A percentile compares a stretch with the other conserved stretches of the same genome.
Evolutionary conservation across 1,140 invertebrate species (phyloP).

Genomic region (Drosophila arawakana): DNA sequence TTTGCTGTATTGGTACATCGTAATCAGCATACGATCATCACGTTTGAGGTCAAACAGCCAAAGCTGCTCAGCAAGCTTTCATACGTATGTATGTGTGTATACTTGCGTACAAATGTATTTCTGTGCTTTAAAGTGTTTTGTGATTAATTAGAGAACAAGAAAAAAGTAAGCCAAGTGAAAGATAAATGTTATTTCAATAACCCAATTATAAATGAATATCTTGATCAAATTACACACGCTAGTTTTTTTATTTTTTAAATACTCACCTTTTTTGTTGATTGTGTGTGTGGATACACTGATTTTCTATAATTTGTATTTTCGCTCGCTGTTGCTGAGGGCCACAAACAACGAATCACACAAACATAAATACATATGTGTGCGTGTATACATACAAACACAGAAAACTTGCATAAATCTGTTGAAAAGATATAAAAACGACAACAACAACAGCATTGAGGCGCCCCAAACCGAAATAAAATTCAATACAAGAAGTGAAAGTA

Average conservation of each 20-base stretch:
- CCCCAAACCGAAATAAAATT: conserved; percentile 70
- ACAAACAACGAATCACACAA: conserved; percentile 28
- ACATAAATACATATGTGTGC: conserved; percentile 7
- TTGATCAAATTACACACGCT: conserved; percentile 24
- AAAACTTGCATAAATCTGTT: conserved; percentile 65
- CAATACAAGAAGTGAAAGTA: conserved; percentile 82
- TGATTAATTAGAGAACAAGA: conserved; percentile 8
- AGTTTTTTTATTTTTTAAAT: conserved; percentile 20
- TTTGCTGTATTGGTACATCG: conserved; percentile 19
- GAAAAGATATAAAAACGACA: conserved; percentile 54
- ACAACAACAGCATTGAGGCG: conserved; percentile 58
- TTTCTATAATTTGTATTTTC: conserved; percentile 48
- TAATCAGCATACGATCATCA: conserved; percentile 41
- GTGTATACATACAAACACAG: conserved; percentile 26
- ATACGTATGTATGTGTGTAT: not conserved
- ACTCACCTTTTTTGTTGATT: conserved; percentile 38
- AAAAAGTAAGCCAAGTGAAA: not conserved
- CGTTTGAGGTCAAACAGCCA: conserved; percentile 43
- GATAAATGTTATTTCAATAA: conserved; percentile 30
- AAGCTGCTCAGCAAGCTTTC: conserved; percentile 21
- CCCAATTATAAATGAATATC: conserved; percentile 31
- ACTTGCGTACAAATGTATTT: too few species aligned
- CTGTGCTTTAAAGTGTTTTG: conserved; percentile 8
- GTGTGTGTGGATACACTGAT: conserved; percentile 39
- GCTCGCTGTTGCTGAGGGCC: conserved; percentile 64